These are phyloP conservation scores for Galerucella pusilla DNA, from an alignment of 2,888 invertebrate species.

Conservation along the genomic window DNA sequence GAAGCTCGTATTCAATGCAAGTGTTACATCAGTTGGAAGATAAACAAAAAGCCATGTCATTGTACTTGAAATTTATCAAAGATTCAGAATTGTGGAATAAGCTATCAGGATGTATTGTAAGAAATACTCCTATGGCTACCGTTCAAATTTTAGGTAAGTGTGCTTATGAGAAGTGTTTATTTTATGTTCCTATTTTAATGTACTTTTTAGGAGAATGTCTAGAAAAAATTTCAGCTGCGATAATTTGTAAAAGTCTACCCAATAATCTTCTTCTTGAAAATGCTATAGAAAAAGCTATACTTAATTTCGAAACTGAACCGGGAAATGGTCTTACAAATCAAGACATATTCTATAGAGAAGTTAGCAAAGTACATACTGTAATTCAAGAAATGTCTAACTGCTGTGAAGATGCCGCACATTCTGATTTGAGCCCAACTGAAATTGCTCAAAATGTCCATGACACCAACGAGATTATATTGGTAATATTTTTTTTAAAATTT, in stretches of 20 bases:
- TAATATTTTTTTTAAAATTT: slow-evolving; percentile 51
- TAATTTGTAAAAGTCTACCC: slow-evolving; percentile 75
- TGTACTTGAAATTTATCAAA: slow-evolving; percentile 82
- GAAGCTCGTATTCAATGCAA: slow-evolving; percentile 84
- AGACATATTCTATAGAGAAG: slow-evolving; percentile 80
- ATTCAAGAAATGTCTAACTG: slow-evolving; percentile 72
- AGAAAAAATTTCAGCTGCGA: slow-evolving; percentile 83
- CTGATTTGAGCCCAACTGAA: slow-evolving; percentile 70
- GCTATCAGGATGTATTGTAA: slow-evolving; percentile 63
- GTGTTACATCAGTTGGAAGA: slow-evolving; percentile 87
- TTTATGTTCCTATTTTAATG: neutral
- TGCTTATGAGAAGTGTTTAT: no score
- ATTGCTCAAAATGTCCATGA: slow-evolving; percentile 69
- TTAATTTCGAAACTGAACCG: slow-evolving; percentile 63
- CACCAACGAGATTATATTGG: slow-evolving; percentile 71
- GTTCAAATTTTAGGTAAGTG: slow-evolving; percentile 61
- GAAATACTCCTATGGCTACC: slow-evolving; percentile 68
- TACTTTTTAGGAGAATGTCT: slow-evolving; percentile 72
- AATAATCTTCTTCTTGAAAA: slow-evolving; percentile 69
- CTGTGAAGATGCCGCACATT: slow-evolving; percentile 71
- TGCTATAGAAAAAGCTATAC: slow-evolving; percentile 70
- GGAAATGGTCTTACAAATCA: slow-evolving; percentile 72
- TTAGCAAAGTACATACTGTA: slow-evolving; percentile 75
- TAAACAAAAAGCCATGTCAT: slow-evolving; percentile 81
- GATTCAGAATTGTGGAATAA: slow-evolving; percentile 75